These are phyloP conservation scores for Zaprionus bogoriensis DNA, from an alignment of 2,888 invertebrate species.

Conservation along the genomic window DNA sequence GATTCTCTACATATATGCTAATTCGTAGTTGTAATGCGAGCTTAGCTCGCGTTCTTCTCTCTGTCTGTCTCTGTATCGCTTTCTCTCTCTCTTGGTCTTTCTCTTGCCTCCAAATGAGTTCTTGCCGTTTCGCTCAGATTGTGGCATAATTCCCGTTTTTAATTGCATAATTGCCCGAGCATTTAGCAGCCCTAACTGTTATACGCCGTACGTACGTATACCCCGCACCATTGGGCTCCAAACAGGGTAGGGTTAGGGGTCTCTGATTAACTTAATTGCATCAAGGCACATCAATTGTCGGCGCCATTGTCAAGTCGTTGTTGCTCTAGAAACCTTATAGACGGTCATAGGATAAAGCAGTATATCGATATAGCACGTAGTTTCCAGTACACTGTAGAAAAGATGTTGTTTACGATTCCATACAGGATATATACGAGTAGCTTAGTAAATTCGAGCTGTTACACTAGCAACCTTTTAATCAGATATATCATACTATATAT, in stretches of 20 bases:
- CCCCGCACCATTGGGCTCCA: not conserved
- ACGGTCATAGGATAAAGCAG: not conserved
- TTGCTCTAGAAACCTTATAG: not conserved
- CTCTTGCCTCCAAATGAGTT: not conserved
- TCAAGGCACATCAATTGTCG: conserved; percentile 6
- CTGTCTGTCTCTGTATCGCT: not conserved
- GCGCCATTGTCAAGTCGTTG: not conserved
- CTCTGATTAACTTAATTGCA: conserved; percentile 45
- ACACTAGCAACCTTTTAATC: too few species aligned
- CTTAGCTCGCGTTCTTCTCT: not conserved
- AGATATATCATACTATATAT: too few species aligned
- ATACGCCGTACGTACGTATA: not conserved
- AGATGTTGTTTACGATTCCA: too few species aligned
- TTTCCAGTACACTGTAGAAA: too few species aligned
- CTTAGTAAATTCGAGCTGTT: too few species aligned
- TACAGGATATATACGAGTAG: too few species aligned
- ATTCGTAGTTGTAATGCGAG: conserved; percentile 26
- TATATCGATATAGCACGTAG: not conserved
- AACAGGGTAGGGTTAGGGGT: not conserved
- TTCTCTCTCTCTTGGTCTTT: not conserved
- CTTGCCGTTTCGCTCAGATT: not conserved
- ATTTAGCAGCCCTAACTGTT: conserved; percentile 27
- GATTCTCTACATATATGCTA: not conserved
- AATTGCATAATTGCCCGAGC: conserved; percentile 60
- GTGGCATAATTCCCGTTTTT: conserved; percentile 21